Base-by-base conservation (phyloP, 1,140 invertebrate genomes). In the Periplaneta americana region DNA sequence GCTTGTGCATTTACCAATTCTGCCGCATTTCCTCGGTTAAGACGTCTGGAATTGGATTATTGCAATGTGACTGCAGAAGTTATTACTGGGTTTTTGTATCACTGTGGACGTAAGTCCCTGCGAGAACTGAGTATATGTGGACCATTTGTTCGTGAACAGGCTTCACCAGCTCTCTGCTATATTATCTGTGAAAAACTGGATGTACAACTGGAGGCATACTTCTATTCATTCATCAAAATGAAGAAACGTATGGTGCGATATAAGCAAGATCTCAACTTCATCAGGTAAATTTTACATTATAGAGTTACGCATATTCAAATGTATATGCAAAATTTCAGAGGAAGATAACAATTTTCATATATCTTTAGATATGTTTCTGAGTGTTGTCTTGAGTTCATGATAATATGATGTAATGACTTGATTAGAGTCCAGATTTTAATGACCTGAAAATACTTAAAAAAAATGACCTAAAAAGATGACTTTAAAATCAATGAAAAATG, bases 171-270 rank as follows among this genome's bases (percentile, higher is more conserved):
- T 28, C 78, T 82, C 28, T 80, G 78, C 75, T 83, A 75, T 35
- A 83, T 83, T 9, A 37, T 83, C 11, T 48, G 79, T 74, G 81
- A 83, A 48, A 83, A 82, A 34, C 66, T 83, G 33, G 79, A 83
- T 81, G 83, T 83, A 22, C 83, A 80, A 15, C 34, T 83, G 17
- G 83, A 83, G 39, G 83, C 83, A 4, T 83, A 82, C 34, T 77
- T 74, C 18, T 83, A 82, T 75, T 83, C 83, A 28, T 83, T 83
- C 78, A 78, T 82, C n/a, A 83, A 82, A 82, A 77, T 82, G 34
- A 83, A 83, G 74, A 81, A 83, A 39, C 80, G 83, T 31, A 77
- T 82, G 18, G 79, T 83, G 37, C 81, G 83, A 18, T 83, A 76
- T 34, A 83, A 82, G 78, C 83, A 82, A 34, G 81, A 81, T 78